Evolutionary conservation across 1,140 invertebrate species (phyloP).

Genomic region (Heliconius melpomene): DNA sequence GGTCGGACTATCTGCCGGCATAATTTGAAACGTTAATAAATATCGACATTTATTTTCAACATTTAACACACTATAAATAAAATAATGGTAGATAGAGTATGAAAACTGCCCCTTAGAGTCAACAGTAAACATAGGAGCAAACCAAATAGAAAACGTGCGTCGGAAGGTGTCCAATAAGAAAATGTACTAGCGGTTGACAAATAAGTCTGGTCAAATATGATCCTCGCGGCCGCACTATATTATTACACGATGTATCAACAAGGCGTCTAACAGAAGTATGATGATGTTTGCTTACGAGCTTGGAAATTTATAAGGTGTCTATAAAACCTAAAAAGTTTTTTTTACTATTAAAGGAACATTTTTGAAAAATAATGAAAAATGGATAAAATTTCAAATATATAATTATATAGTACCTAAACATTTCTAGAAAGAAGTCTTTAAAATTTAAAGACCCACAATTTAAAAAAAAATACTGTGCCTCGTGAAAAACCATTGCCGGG

Average conservation of each 20-base stretch:
- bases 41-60: background rate
- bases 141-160: constrained; percentile 66
- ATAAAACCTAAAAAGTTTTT: background rate
- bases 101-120: constrained; percentile 53
- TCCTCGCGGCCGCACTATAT: constrained; percentile 55
- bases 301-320: constrained; percentile 48
- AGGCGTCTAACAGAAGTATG: constrained; percentile 56
- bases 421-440: no score
- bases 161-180: constrained; percentile 73
- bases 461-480: background rate
- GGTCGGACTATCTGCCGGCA: no score
- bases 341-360: background rate
- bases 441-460: background rate
- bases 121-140: constrained; percentile 55
- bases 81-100: constrained; percentile 4
- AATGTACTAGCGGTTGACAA: constrained; percentile 75
- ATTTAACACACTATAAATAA: background rate
- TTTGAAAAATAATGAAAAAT: background rate
- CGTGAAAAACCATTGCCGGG: background rate
- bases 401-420: background rate
- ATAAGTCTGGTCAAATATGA: constrained; percentile 75
- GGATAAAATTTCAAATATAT: background rate
- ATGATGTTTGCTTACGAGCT: constrained; percentile 64
- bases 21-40: background rate
- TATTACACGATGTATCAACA: constrained; percentile 62